Percentiles rank a stretch among this genome's conserved stretches.
phyloP scores from a whole-genome alignment of 2,113 vertebrate species.

The Cairina moschata region DNA sequence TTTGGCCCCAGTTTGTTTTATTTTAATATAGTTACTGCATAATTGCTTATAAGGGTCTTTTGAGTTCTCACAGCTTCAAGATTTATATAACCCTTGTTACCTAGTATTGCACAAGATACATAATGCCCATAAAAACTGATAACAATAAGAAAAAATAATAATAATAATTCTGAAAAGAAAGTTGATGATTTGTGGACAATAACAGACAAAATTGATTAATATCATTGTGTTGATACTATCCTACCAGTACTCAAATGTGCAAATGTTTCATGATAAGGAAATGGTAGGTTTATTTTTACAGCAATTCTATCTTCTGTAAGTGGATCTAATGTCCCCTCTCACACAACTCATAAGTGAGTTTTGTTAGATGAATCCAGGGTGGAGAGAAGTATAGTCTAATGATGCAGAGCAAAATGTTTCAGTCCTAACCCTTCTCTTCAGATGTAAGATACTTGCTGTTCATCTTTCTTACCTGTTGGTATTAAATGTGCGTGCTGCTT shows the following conservation, averaged over 20 bases:
- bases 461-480: background rate
- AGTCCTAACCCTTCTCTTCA: background rate
- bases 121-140: background rate
- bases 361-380: background rate
- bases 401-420: background rate
- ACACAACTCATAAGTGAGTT: background rate
- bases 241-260: background rate
- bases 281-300: background rate
- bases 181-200: background rate
- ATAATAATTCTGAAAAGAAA: background rate
- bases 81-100: background rate
- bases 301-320: background rate
- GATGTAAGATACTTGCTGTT: background rate
- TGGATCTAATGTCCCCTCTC: background rate
- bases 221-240: background rate
- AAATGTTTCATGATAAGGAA: background rate
- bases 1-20: conserved; percentile 8
- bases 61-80: background rate
- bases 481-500: background rate
- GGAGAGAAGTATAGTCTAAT: background rate
- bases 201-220: background rate
- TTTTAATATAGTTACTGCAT: conserved; percentile 20
- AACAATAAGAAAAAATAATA: background rate
- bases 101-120: background rate
- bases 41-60: conserved; percentile 7